Evolutionary conservation across 2,113 vertebrate genomes (phyloP).

Genomic region (Macroglossus sobrinus): DNA sequence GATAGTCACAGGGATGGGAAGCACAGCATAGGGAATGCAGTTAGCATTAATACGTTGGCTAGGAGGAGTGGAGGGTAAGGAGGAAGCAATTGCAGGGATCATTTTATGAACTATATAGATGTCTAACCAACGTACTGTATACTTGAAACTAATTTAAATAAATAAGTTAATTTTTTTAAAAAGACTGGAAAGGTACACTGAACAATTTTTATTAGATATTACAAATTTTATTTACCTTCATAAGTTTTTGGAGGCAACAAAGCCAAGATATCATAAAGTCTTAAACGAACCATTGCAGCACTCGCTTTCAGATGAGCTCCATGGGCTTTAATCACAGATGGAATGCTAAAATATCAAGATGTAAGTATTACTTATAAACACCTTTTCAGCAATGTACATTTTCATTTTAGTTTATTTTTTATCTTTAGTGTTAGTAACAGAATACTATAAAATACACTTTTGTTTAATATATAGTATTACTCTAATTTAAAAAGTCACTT

Average conservation of each 20-base stretch:
- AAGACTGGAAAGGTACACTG: background rate
- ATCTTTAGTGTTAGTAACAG: background rate
- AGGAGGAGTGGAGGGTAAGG: no score
- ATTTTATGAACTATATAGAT: no score
- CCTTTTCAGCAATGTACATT: background rate
- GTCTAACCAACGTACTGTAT: no score
- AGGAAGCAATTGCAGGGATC: no score
- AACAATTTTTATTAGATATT: conserved; percentile 10
- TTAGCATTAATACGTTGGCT: no score
- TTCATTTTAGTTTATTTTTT: conserved; percentile 19
- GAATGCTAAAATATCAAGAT: conserved; percentile 85
- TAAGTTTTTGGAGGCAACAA: conserved; percentile 98
- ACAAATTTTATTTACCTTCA: conserved; percentile 87
- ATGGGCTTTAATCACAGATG: conserved; percentile 96
- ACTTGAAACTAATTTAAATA: no score
- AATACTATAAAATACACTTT: background rate
- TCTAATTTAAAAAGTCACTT: conserved; percentile 3
- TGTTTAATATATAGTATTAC: background rate
- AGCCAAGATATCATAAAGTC: conserved; percentile 98
- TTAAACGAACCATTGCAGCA: conserved; percentile 97
- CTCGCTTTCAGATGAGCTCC: conserved; percentile 98
- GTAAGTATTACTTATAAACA: background rate
- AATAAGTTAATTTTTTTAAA: no score
- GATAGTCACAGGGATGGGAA: no score
- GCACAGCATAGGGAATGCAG: no score